These are phyloP conservation scores for Dynastes tityus DNA, from an alignment of 2,888 invertebrate species.

Conservation along the genomic window DNA sequence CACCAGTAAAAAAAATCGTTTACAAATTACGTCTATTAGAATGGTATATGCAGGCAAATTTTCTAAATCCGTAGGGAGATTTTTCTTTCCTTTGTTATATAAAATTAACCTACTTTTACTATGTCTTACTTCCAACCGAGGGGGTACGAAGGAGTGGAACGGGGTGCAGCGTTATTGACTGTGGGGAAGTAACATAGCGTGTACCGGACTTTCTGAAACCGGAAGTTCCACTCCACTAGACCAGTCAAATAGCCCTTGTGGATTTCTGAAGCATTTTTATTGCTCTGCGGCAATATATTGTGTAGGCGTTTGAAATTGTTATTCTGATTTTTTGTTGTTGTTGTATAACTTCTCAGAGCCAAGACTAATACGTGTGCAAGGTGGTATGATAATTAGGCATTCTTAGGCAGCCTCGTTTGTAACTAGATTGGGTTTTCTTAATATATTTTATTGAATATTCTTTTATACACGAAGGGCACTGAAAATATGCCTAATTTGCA, in stretches of 20 bases:
- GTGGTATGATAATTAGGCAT: not conserved
- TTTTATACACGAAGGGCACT: too few species aligned
- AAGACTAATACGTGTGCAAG: not conserved
- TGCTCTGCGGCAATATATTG: not conserved
- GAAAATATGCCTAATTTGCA: too few species aligned
- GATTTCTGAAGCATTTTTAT: constrained; percentile 17
- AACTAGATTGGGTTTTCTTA: not conserved
- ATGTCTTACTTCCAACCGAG: constrained; percentile 9
- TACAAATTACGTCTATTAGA: not conserved
- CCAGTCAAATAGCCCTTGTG: constrained; percentile 24
- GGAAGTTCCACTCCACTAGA: constrained; percentile 38
- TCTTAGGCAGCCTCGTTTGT: not conserved
- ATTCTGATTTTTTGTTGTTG: not conserved
- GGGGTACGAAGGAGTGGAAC: not conserved
- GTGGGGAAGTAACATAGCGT: constrained; percentile 40
- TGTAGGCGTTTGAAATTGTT: not conserved
- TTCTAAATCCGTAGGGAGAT: constrained; percentile 17
- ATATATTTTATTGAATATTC: too few species aligned
- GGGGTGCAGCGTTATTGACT: constrained; percentile 37
- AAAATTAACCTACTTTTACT: constrained; percentile 39
- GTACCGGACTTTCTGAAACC: constrained; percentile 32
- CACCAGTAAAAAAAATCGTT: not conserved
- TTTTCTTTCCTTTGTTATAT: constrained; percentile 21
- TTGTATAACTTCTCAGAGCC: not conserved
- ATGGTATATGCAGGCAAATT: not conserved